Base-by-base conservation (phyloP, 2,113 vertebrate species). In the Platysteira castanea region DNA sequence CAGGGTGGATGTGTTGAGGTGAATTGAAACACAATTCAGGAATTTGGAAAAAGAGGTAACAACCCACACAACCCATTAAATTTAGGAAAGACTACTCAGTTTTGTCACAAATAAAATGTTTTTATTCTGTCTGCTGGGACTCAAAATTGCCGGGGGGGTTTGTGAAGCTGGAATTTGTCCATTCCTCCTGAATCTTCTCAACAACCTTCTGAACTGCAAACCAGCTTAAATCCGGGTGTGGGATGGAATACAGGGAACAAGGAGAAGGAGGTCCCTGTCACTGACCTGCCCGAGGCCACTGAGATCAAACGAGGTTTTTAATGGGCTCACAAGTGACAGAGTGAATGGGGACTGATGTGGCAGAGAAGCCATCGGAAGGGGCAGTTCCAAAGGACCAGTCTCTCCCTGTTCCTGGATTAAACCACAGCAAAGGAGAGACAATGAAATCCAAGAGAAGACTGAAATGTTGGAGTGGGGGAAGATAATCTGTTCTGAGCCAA, bases 401-500 rank as follows among this genome's bases (percentile, higher is more conserved):
- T 46, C 44, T 84, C 56, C 74, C 65, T 84, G 59, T 39, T 70
- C 83, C 83, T 95, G 94, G 94, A 92, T 96, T 96, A 95, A 95
- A 93, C 24, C 88, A 27, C 83, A 81, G 79, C 86, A 90, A 84
- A 93, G 53, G 87, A 44, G 44, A 83, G 79, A 92, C 60, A 94
- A 95, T 80, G 70, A 61, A 88, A 86, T 54, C 54, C 67, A 86
- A 95, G 75, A 50, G 86, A 86, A 93, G 90, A 3, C 54, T 80
- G 71, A 90, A 80, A 86, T 31, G 57, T 69, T 93, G 87, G 60
- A 69, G 74, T 47, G 68, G 52, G 39, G 60, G 68, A 80, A 93
- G 90, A 90, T 92, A 95, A 96, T 93, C 95, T 95, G 68, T 84
- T 86, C 68, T 93, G 88, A 95, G 95, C 64, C 56, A 96, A 93